phyloP scores from a whole-genome alignment of 2,888 invertebrate species.

The Hyalella azteca region DNA sequence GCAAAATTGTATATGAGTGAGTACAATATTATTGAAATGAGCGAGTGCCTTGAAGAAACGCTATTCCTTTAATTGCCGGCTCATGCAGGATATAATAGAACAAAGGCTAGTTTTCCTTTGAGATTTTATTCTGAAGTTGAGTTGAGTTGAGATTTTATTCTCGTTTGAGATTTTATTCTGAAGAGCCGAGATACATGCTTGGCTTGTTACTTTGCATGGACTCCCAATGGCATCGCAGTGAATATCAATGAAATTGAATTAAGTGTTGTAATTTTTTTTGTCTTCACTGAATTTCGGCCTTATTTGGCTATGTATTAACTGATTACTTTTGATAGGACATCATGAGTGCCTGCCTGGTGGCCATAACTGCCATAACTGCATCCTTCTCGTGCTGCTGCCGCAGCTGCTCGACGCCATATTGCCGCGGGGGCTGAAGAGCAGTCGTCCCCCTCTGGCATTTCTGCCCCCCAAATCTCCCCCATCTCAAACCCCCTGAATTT shows the following conservation, averaged over 20 bases:
- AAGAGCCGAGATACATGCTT: too few species aligned
- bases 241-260: background rate
- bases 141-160: too few species aligned
- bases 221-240: background rate
- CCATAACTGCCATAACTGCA: background rate
- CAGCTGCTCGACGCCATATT: conserved; percentile 30
- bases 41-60: too few species aligned
- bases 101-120: too few species aligned
- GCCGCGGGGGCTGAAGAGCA: conserved; percentile 30
- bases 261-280: background rate
- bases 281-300: background rate
- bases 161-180: too few species aligned
- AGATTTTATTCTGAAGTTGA: too few species aligned
- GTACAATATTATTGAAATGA: too few species aligned
- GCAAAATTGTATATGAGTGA: too few species aligned
- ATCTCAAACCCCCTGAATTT: background rate
- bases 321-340: background rate
- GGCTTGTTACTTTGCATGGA: too few species aligned
- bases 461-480: background rate
- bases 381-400: background rate
- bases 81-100: too few species aligned
- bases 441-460: background rate
- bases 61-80: too few species aligned
- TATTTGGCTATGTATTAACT: background rate
- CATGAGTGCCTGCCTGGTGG: background rate